Conservation (phyloP, 2,888 invertebrate species). For the Cryptus viduatorius region DNA sequence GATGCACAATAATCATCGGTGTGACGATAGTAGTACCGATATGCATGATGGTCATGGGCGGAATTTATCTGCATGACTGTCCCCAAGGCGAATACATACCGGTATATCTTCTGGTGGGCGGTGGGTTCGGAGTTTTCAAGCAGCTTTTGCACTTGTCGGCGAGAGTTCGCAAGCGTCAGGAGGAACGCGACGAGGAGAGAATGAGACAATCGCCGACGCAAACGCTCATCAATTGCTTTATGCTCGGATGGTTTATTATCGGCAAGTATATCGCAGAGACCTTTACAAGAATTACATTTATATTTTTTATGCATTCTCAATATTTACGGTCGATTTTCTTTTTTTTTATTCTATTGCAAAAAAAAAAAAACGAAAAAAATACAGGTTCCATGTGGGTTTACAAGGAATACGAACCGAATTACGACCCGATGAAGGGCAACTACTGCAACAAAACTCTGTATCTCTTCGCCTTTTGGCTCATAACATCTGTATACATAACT, state of each 20-base stretch:
- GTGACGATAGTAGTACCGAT: conserved; percentile 89
- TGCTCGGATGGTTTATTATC: conserved; percentile 90
- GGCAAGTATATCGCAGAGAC: conserved; percentile 80
- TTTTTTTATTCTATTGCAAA: neutral
- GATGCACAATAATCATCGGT: conserved; percentile 88
- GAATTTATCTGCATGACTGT: conserved; percentile 88
- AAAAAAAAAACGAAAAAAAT: neutral
- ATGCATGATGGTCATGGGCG: conserved; percentile 89
- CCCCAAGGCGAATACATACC: conserved; percentile 89
- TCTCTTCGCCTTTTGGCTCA: conserved; percentile 90
- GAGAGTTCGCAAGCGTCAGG: conserved; percentile 86
- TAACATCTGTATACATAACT: conserved; percentile 88
- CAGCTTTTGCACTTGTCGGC: conserved; percentile 87
- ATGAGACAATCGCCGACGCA: conserved; percentile 86
- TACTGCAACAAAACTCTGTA: conserved; percentile 90
- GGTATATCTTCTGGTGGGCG: conserved; percentile 89
- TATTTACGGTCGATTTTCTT: neutral
- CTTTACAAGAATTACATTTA: neutral
- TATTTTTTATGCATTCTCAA: neutral
- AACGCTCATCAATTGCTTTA: conserved; percentile 88
- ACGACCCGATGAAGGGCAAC: conserved; percentile 85
- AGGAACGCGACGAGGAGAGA: conserved; percentile 86
- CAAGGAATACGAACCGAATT: conserved; percentile 88
- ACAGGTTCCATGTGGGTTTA: conserved; percentile 90
- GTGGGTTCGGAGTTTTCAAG: conserved; percentile 88